Percentiles rank a stretch among this genome's conserved stretches.
phyloP scores from a whole-genome alignment of 2,888 invertebrate species.

The Capitulum mitella region DNA sequence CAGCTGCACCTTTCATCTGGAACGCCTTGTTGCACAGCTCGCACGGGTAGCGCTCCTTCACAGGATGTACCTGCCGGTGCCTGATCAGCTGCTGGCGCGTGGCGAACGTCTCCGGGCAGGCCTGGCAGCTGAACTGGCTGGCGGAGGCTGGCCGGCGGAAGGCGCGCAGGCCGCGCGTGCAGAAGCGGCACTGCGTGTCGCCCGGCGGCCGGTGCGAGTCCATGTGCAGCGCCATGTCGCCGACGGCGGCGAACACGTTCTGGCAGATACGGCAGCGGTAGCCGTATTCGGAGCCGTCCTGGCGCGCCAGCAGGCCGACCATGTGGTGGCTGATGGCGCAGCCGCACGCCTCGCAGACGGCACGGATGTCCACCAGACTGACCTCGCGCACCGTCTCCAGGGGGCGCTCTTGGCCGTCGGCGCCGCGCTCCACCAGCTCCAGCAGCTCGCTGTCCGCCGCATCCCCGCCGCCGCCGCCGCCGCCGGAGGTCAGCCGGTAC shows the following conservation, averaged over 20 bases:
- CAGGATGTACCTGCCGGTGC: background rate
- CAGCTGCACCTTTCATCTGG: background rate
- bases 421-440: background rate
- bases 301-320: conserved; percentile 5
- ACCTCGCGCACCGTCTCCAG: background rate
- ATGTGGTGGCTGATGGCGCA: conserved; percentile 13
- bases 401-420: background rate
- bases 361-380: background rate
- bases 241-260: background rate
- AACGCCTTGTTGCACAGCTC: background rate
- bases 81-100: background rate
- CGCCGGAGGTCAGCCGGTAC: background rate
- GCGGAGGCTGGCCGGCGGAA: background rate
- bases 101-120: background rate
- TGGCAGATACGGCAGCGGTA: background rate
- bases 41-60: background rate
- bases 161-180: background rate
- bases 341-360: background rate
- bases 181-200: background rate
- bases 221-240: background rate
- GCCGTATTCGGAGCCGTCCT: conserved; percentile 3
- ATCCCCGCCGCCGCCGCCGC: background rate
- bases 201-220: background rate
- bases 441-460: background rate
- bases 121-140: background rate